Conservation (phyloP, 23 tunicate genomes). For the Halocynthia aurantium region DNA sequence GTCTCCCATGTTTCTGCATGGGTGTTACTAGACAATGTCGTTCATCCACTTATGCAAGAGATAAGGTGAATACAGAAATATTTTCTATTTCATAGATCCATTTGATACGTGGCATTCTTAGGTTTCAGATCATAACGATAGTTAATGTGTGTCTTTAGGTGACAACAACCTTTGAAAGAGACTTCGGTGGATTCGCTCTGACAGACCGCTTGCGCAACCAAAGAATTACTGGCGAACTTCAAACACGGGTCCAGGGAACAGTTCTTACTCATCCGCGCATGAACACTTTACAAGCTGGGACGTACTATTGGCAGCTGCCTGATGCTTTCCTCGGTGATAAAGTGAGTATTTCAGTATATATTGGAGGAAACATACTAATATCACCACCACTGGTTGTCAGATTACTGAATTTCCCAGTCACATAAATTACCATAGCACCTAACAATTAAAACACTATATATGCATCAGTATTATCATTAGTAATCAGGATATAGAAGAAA, state of each 20-base stretch:
- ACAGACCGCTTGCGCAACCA: constrained; percentile 33
- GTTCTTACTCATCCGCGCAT: constrained; percentile 34
- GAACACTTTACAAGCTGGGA: constrained; percentile 32
- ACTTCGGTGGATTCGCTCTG: constrained; percentile 46
- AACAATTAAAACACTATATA: no score
- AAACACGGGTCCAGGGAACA: not conserved
- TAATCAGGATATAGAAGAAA: no score
- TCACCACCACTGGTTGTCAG: not conserved
- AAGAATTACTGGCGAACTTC: not conserved
- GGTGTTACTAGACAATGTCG: constrained; percentile 78
- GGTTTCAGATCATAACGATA: not conserved
- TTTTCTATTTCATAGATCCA: not conserved
- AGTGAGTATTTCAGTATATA: constrained; percentile 14
- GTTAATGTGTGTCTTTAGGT: constrained; percentile 2
- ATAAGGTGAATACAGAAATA: constrained; percentile 26
- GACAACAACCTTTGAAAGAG: constrained; percentile 24
- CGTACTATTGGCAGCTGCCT: constrained; percentile 76
- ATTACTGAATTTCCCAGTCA: not conserved
- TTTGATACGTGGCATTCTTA: not conserved
- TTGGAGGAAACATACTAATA: no score
- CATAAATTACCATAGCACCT: no score
- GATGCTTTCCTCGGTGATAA: constrained; percentile 87
- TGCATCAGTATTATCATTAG: not conserved
- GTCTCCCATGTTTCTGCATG: constrained; percentile 99
- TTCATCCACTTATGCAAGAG: constrained; percentile 43